These are phyloP conservation scores for Phymastichus coffea DNA, from an alignment of 1,140 invertebrate genomes.

Conservation along the genomic window DNA sequence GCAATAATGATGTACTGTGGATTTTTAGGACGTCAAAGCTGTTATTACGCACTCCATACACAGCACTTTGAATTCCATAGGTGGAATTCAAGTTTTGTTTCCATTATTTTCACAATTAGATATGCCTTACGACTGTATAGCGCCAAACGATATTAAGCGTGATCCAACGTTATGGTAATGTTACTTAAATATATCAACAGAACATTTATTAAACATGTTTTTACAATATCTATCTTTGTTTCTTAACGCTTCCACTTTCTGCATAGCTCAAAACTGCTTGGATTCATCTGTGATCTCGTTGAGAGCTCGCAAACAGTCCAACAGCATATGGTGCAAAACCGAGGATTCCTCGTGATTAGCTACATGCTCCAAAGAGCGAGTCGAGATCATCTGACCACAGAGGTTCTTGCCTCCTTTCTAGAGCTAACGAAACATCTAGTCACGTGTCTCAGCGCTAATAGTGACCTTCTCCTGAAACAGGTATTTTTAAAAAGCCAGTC, in stretches of 20 bases:
- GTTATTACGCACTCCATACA: constrained; percentile 99
- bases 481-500: constrained; percentile 54
- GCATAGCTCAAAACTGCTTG: constrained; percentile 88
- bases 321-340: constrained; percentile 97
- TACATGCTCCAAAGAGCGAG: constrained; percentile 93
- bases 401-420: constrained; percentile 90
- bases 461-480: constrained; percentile 93
- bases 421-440: constrained; percentile 96
- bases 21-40: constrained; percentile 90
- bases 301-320: constrained; percentile 96
- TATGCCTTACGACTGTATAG: constrained; percentile 79
- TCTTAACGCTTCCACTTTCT: constrained; percentile 37
- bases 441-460: constrained; percentile 88
- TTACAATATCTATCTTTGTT: neutral
- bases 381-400: constrained; percentile 89
- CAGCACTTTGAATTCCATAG: constrained; percentile 97
- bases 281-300: constrained; percentile 95
- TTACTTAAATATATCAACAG: constrained; percentile 9
- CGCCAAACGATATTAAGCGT: constrained; percentile 72
- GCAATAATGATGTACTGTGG: too few relatives aligned
- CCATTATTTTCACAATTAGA: constrained; percentile 98
- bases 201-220: neutral
- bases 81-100: constrained; percentile 97
- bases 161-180: constrained; percentile 83
- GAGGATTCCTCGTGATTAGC: constrained; percentile 97